Percentiles rank a stretch among this genome's conserved stretches.
Evolutionary conservation across 2,113 vertebrate genomes (phyloP).

Genomic region (human): GRCh38 chrX:39978501-39979000

Average conservation of each 20-base stretch:
- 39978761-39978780: conserved; percentile 20
- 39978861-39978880: conserved; percentile 63
- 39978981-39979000: conserved; percentile 64
- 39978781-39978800: conserved; percentile 48
- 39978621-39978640: conserved; percentile 86
- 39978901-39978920: conserved; percentile 39
- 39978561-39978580: conserved; percentile 83
- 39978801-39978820: conserved; percentile 69
- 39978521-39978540: conserved; percentile 87
- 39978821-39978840: conserved; percentile 76
- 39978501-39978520: conserved; percentile 85
- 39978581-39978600: conserved; percentile 85
- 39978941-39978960: conserved; percentile 47
- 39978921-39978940: background rate
- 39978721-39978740: background rate
- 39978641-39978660: conserved; percentile 83
- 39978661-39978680: conserved; percentile 2
- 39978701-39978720: background rate
- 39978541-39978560: conserved; percentile 88
- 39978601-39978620: conserved; percentile 88
- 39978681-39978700: background rate
- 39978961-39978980: conserved; percentile 52
- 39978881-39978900: conserved; percentile 73
- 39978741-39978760: background rate
- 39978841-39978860: conserved; percentile 80